phyloP scores from a whole-genome alignment of 2,888 invertebrate genomes.

The Junonia oenone region DNA sequence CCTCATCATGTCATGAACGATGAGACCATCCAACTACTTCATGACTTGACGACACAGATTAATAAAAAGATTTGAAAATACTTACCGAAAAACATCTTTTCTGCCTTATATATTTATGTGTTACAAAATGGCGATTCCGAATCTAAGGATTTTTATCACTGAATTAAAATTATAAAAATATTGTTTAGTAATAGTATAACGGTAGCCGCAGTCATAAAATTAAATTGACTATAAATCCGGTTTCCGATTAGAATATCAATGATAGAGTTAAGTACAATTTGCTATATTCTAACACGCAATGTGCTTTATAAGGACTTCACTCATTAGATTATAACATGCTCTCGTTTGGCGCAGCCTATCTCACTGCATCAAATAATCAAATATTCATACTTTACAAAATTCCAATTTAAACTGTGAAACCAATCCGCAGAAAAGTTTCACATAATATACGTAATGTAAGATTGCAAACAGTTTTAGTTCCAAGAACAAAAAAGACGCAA shows the following conservation, averaged over 20 bases:
- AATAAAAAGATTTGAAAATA: not conserved
- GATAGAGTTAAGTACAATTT: constrained; percentile 63
- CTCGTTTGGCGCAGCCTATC: constrained; percentile 35
- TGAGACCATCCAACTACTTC: not conserved
- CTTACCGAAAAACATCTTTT: too few relatives aligned
- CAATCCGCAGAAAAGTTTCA: constrained; percentile 30
- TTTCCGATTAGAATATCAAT: constrained; percentile 18
- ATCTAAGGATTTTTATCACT: too few relatives aligned
- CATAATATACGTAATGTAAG: not conserved
- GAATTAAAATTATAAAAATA: not conserved
- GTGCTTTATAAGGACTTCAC: constrained; percentile 55
- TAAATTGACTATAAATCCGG: constrained; percentile 5
- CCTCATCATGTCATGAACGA: not conserved
- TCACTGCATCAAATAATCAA: constrained; percentile 63
- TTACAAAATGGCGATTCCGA: too few relatives aligned
- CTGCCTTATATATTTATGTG: too few relatives aligned
- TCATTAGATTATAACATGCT: constrained; percentile 64
- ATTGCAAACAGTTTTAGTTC: constrained; percentile 4
- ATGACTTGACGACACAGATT: not conserved
- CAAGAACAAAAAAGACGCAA: not conserved
- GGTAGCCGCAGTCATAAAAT: not conserved
- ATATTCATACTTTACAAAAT: constrained; percentile 61
- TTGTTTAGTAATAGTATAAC: not conserved
- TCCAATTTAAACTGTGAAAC: constrained; percentile 43
- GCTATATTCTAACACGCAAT: constrained; percentile 62